These are phyloP conservation scores for Muscicapa adusta DNA, from an alignment of 2,113 vertebrate genomes.

Conservation along the genomic window DNA sequence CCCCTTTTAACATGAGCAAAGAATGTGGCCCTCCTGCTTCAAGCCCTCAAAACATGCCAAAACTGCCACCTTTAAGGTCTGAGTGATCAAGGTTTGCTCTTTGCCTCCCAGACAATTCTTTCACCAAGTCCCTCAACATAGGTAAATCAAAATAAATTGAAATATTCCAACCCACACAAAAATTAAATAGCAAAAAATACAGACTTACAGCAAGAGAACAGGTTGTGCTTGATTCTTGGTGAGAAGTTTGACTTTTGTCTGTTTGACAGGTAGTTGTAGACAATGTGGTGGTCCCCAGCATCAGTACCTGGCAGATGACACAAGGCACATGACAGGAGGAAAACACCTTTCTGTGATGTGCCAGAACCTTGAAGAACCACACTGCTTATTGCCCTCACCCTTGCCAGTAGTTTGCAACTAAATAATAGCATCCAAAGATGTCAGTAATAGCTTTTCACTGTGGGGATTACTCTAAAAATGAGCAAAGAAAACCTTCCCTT, in stretches of 20 bases:
- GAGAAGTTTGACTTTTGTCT: background rate
- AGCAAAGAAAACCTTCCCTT: background rate
- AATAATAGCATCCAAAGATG: background rate
- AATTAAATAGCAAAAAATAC: background rate
- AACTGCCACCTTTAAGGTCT: background rate
- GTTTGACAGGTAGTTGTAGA: background rate
- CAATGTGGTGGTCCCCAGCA: rapidly evolving
- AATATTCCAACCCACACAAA: background rate
- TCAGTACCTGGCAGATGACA: background rate
- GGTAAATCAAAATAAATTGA: background rate
- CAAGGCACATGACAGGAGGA: background rate
- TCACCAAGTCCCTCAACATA: background rate
- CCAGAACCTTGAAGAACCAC: background rate
- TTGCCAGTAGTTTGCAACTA: background rate
- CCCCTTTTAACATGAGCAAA: background rate
- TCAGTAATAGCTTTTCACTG: background rate
- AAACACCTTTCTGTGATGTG: background rate
- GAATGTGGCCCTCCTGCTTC: background rate
- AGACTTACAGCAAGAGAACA: background rate
- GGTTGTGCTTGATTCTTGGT: background rate
- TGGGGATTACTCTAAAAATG: background rate
- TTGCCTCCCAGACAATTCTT: background rate
- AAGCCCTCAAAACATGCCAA: background rate
- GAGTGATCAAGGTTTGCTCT: background rate
- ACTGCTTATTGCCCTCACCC: background rate